These are phyloP conservation scores for Oxyruncus cristatus DNA, from an alignment of 2,113 vertebrate genomes.

Conservation along the genomic window DNA sequence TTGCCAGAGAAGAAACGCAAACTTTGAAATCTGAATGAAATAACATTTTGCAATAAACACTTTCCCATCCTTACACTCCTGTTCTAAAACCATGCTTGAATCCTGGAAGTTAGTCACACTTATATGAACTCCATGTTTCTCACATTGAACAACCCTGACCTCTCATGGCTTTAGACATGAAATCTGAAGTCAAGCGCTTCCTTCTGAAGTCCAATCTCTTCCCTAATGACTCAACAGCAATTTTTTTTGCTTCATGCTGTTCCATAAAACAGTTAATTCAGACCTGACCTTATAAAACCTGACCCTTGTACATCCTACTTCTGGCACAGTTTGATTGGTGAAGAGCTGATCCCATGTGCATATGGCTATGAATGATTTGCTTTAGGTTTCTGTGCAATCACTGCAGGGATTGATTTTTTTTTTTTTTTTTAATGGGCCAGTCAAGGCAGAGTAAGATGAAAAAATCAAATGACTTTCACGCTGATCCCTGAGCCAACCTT, in stretches of 20 bases:
- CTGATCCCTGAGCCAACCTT: background rate
- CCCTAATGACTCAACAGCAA: background rate
- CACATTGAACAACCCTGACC: background rate
- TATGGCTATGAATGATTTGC: background rate
- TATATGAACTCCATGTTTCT: background rate
- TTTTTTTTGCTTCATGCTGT: background rate
- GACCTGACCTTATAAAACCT: background rate
- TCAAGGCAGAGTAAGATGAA: background rate
- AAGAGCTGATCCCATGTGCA: background rate
- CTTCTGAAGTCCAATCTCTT: background rate
- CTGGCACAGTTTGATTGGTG: background rate
- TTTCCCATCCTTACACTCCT: background rate
- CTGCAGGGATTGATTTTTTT: background rate
- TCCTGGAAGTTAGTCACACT: background rate
- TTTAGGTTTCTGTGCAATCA: background rate
- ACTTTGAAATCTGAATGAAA: background rate
- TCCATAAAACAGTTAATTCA: constrained; percentile 44
- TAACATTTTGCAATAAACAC: background rate
- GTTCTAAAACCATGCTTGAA: background rate
- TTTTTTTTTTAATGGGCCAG: background rate
- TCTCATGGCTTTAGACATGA: background rate
- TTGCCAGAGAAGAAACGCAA: background rate
- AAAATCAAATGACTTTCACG: background rate
- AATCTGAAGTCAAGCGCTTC: background rate
- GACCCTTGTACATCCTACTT: background rate